Conservation (phyloP, 1,140 invertebrate genomes). For the Pissodes strobi region DNA sequence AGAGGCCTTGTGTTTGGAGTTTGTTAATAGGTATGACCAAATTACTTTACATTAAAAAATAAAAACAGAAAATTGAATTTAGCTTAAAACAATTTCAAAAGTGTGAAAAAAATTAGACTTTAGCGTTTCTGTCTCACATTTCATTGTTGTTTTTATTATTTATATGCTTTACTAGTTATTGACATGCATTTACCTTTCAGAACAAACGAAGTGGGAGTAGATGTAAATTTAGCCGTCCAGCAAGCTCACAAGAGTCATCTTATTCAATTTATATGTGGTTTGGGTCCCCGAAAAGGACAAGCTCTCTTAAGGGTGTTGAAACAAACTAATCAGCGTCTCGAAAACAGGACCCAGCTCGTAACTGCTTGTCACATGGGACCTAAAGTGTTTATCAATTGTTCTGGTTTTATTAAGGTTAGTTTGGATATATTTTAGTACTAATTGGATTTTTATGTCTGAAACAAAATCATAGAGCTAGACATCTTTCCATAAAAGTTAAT, state of each 20-base stretch:
- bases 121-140: too few relatives aligned
- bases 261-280: slow-evolving; percentile 97
- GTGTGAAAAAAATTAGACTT: neutral
- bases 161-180: too few relatives aligned
- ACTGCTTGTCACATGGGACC: slow-evolving; percentile 96
- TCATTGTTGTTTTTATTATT: too few relatives aligned
- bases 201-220: slow-evolving; percentile 98
- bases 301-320: slow-evolving; percentile 89
- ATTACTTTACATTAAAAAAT: neutral
- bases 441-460: too few relatives aligned
- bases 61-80: neutral
- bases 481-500: too few relatives aligned
- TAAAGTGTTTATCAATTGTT: slow-evolving; percentile 98
- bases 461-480: too few relatives aligned
- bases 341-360: slow-evolving; percentile 94
- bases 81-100: too few relatives aligned
- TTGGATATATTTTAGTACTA: too few relatives aligned
- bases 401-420: slow-evolving; percentile 99
- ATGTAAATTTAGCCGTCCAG: slow-evolving; percentile 91
- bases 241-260: slow-evolving; percentile 85
- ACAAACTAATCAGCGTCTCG: slow-evolving; percentile 89
- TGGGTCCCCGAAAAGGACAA: slow-evolving; percentile 93
- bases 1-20: slow-evolving; percentile 86
- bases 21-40: slow-evolving; percentile 76
- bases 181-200: slow-evolving; percentile 49